Conservation (phyloP, 2,888 invertebrate species). For the Automeris io region DNA sequence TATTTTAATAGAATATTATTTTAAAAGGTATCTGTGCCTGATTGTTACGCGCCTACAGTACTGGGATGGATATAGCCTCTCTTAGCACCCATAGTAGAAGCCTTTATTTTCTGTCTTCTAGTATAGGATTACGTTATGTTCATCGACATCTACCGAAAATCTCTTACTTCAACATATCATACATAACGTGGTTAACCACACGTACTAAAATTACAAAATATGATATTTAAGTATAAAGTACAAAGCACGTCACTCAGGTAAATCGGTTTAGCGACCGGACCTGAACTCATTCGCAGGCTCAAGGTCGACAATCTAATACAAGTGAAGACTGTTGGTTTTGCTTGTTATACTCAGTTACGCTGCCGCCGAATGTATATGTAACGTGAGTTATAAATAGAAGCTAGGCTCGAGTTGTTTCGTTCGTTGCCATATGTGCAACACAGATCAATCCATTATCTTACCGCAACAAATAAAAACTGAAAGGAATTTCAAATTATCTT, state of each 20-base stretch:
- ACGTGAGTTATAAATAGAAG: constrained; percentile 64
- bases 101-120: too few species aligned
- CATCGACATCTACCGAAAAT: too few species aligned
- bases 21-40: too few species aligned
- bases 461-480: constrained; percentile 65
- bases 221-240: background rate
- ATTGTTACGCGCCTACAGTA: too few species aligned
- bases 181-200: background rate
- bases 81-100: too few species aligned
- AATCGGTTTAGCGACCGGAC: constrained; percentile 25
- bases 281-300: constrained; percentile 26
- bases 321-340: constrained; percentile 48
- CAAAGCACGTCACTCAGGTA: constrained; percentile 1
- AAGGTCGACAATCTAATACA: constrained; percentile 41
- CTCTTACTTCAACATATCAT: too few species aligned
- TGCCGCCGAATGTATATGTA: constrained; percentile 50
- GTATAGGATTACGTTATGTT: too few species aligned
- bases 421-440: constrained; percentile 50
- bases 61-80: too few species aligned
- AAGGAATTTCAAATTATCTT: constrained; percentile 44
- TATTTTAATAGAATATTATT: too few species aligned
- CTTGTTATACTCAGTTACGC: constrained; percentile 64
- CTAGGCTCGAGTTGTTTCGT: constrained; percentile 53
- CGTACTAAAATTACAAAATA: constrained; percentile 1
- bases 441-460: constrained; percentile 67